Conservation (phyloP, 2,113 vertebrate species). For the Megaceryle maxima region DNA sequence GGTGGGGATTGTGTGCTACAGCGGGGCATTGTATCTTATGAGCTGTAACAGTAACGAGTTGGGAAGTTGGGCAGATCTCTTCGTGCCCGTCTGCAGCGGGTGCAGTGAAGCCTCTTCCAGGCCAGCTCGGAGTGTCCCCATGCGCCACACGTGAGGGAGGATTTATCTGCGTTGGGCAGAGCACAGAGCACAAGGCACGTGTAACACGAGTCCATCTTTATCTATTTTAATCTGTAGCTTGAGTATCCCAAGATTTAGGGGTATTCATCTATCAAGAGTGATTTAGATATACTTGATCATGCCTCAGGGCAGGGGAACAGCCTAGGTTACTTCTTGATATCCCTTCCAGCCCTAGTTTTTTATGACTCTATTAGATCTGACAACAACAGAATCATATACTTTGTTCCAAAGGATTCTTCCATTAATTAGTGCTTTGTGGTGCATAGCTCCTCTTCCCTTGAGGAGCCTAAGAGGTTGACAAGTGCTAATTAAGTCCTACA, state of each 20-base stretch:
- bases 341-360: slow-evolving; percentile 52
- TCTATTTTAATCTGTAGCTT: not conserved
- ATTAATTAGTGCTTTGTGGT: slow-evolving; percentile 68
- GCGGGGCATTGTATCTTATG: not conserved
- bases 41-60: not conserved
- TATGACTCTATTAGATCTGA: slow-evolving; percentile 62
- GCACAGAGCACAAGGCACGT: accelerated
- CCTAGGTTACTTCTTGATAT: slow-evolving; percentile 42
- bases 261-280: slow-evolving; percentile 40
- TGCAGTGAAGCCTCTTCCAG: not conserved
- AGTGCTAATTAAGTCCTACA: slow-evolving; percentile 69
- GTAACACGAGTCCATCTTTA: not conserved
- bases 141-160: not conserved
- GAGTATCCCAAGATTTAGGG: slow-evolving; percentile 15
- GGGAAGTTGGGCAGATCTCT: not conserved
- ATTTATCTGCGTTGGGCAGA: not conserved
- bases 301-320: slow-evolving; percentile 52
- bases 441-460: slow-evolving; percentile 54
- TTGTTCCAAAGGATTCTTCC: slow-evolving; percentile 56
- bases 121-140: not conserved
- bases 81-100: accelerated
- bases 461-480: slow-evolving; percentile 64
- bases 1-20: not conserved
- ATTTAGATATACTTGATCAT: slow-evolving; percentile 54
- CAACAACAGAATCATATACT: slow-evolving; percentile 55